phyloP scores from a whole-genome alignment of 2,113 vertebrate genomes.

The Natator depressus region DNA sequence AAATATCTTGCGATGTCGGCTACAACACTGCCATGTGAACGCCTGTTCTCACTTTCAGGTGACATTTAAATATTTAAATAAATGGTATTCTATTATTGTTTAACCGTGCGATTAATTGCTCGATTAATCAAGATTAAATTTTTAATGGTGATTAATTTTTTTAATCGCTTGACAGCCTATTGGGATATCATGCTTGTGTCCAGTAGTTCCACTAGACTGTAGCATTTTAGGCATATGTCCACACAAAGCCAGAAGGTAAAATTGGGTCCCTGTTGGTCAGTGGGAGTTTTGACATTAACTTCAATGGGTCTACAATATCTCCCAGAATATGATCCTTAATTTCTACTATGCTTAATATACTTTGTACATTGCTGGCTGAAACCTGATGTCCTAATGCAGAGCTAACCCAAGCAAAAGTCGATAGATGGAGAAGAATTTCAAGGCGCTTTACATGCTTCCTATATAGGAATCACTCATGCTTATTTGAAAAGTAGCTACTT shows the following conservation, averaged over 20 bases:
- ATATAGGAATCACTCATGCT: not conserved
- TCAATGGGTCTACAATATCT: not conserved
- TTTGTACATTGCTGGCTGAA: not conserved
- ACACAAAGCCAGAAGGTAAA: not conserved
- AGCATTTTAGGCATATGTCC: not conserved
- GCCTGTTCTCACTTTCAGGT: too few species aligned
- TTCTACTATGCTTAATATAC: not conserved
- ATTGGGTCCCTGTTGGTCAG: not conserved
- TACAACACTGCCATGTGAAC: too few species aligned
- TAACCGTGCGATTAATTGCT: too few species aligned
- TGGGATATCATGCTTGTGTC: not conserved
- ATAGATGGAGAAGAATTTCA: not conserved
- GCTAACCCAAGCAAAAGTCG: not conserved
- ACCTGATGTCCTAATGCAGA: not conserved
- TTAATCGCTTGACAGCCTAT: too few species aligned
- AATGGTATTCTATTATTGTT: too few species aligned
- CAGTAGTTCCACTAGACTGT: not conserved
- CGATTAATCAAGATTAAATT: too few species aligned
- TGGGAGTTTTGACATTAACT: not conserved
- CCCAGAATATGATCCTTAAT: not conserved
- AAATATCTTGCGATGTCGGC: too few species aligned
- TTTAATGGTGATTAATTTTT: too few species aligned
- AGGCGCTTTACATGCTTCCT: not conserved
- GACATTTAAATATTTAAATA: too few species aligned
- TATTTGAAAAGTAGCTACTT: not conserved